These are phyloP conservation scores for Chelon auratus DNA, from an alignment of 2,797 vertebrate genomes.

Conservation along the genomic window DNA sequence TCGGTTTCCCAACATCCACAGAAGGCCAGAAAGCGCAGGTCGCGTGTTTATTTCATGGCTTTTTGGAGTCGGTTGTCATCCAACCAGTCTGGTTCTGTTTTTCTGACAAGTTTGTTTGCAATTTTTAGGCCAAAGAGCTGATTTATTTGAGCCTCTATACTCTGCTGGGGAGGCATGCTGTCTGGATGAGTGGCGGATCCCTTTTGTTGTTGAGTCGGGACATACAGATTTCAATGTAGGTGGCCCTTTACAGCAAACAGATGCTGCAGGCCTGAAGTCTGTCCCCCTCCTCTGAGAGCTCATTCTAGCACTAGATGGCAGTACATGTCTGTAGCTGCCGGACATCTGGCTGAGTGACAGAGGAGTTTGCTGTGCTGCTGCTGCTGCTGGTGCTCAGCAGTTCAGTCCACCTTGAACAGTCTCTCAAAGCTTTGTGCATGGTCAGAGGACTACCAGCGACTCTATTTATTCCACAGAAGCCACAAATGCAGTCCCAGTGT, in stretches of 20 bases:
- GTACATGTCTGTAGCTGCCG: conserved; percentile 51
- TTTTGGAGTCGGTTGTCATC: neutral
- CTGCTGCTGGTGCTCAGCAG: conserved; percentile 1
- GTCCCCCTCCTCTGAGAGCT: neutral
- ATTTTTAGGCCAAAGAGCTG: conserved; percentile 32
- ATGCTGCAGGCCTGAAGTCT: conserved; percentile 36
- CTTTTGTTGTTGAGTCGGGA: conserved; percentile 40
- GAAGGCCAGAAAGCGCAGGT: conserved; percentile 1
- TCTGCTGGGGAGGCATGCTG: conserved; percentile 2
- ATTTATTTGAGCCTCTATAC: conserved; percentile 56
- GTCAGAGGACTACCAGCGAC: conserved; percentile 27
- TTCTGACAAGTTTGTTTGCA: conserved; percentile 56
- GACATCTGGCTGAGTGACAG: conserved; percentile 23
- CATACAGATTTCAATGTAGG: conserved; percentile 55
- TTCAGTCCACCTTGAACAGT: conserved; percentile 28
- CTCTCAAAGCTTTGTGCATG: conserved; percentile 46
- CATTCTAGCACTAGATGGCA: conserved; percentile 78
- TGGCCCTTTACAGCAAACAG: conserved; percentile 73
- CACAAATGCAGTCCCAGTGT: conserved; percentile 33
- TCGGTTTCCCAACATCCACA: conserved; percentile 25
- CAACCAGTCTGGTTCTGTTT: conserved; percentile 24
- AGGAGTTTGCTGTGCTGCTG: too few relatives aligned
- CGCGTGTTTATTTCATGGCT: conserved; percentile 17
- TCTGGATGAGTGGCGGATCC: conserved; percentile 51
- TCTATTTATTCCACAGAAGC: conserved; percentile 23